A percentile compares a stretch with the other conserved stretches of the same genome.
These are phyloP conservation scores for Amphipyra berbera DNA, from an alignment of 2,888 invertebrate species.

Conservation along the genomic window DNA sequence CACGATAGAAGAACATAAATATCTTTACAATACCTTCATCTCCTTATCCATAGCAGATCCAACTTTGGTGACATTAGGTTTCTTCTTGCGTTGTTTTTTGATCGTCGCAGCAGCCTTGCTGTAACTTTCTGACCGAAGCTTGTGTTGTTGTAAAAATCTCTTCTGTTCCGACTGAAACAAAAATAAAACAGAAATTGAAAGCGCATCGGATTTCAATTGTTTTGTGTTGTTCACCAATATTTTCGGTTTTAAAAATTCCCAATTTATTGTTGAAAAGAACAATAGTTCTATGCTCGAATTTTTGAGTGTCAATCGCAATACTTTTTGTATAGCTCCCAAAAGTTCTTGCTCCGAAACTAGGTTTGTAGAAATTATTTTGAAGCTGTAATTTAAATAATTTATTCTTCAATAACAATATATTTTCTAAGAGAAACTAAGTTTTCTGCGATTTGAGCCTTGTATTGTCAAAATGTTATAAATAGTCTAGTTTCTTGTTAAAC, in stretches of 20 bases:
- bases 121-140: slow-evolving; percentile 96
- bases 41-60: slow-evolving; percentile 97
- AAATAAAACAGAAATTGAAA: slow-evolving; percentile 30
- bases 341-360: slow-evolving; percentile 3
- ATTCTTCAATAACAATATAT: too few relatives aligned
- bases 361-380: too few relatives aligned
- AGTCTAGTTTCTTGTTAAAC: slow-evolving; percentile 29
- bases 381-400: too few relatives aligned
- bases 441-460: too few relatives aligned
- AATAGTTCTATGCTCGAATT: slow-evolving; percentile 12
- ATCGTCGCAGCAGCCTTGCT: slow-evolving; percentile 97
- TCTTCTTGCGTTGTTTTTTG: slow-evolving; percentile 97
- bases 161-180: slow-evolving; percentile 95
- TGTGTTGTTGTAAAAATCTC: slow-evolving; percentile 97
- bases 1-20: too few relatives aligned
- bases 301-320: slow-evolving; percentile 21
- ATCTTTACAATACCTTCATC: slow-evolving; percentile 91
- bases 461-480: not conserved
- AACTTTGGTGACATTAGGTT: slow-evolving; percentile 94
- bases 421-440: too few relatives aligned
- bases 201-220: slow-evolving; percentile 24
- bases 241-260: slow-evolving; percentile 19
- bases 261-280: slow-evolving; percentile 14
- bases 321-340: slow-evolving; percentile 14
- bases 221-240: slow-evolving; percentile 14